phyloP scores from a whole-genome alignment of 2,797 vertebrate species.

The Epinephelus malabaricus region DNA sequence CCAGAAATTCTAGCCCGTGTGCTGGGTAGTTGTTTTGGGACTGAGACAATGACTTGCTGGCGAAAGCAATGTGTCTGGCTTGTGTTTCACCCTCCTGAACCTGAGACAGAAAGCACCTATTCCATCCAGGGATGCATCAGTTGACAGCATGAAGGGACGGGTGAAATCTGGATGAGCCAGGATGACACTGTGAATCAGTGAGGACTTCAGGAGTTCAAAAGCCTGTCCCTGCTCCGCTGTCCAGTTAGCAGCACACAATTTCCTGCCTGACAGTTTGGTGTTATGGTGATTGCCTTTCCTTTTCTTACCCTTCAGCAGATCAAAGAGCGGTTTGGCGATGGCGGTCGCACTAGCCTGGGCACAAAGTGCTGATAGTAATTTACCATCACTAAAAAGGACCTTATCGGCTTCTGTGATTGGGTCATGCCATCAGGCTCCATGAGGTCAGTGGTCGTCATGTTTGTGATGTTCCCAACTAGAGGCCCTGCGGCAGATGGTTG shows the following conservation, averaged over 20 bases:
- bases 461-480: conserved; percentile 28
- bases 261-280: not conserved
- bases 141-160: conserved; percentile 12
- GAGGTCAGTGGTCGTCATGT: not conserved
- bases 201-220: conserved; percentile 6
- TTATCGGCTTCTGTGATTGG: not conserved
- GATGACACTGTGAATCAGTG: not conserved
- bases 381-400: conserved; percentile 21
- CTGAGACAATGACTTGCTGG: conserved; percentile 18
- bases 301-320: conserved; percentile 19
- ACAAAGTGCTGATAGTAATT: conserved; percentile 55
- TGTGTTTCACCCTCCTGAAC: not conserved
- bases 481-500: conserved; percentile 40
- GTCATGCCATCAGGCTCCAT: conserved; percentile 42
- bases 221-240: not conserved
- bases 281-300: not conserved
- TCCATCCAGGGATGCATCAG: conserved; percentile 21
- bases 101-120: conserved; percentile 15
- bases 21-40: conserved; percentile 24
- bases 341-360: conserved; percentile 24
- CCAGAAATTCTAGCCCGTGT: conserved; percentile 12
- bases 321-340: conserved; percentile 22
- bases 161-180: conserved; percentile 28
- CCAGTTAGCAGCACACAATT: not conserved
- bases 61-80: conserved; percentile 20